Conservation (phyloP, 2,888 invertebrate genomes). For the Cyclophora punctaria region DNA sequence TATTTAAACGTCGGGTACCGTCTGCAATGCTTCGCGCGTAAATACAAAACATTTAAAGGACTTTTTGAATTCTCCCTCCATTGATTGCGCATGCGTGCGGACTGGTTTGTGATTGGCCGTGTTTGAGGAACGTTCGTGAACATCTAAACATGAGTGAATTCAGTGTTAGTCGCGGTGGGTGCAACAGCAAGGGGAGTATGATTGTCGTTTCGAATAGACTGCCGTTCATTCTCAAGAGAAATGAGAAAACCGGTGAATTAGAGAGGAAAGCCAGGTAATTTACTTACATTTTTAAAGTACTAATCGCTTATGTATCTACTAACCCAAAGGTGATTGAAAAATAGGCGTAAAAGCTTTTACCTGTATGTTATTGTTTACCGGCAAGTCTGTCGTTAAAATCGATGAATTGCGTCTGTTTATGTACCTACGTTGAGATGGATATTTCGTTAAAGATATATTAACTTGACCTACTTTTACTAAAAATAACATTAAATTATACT, state of each 20-base stretch:
- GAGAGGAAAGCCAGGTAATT: conserved; percentile 88
- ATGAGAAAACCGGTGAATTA: conserved; percentile 81
- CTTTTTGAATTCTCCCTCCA: conserved; percentile 50
- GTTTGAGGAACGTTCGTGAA: conserved; percentile 39
- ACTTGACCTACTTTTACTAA: too few relatives aligned
- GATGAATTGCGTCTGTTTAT: too few relatives aligned
- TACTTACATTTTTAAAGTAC: background rate
- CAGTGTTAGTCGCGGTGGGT: conserved; percentile 54
- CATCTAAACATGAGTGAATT: conserved; percentile 54
- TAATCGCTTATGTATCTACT: too few relatives aligned
- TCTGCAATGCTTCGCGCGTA: conserved; percentile 42
- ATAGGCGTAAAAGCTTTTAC: too few relatives aligned
- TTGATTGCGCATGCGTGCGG: conserved; percentile 55
- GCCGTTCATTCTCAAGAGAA: conserved; percentile 88
- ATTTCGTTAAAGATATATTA: too few relatives aligned
- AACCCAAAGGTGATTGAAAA: too few relatives aligned
- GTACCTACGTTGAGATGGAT: too few relatives aligned
- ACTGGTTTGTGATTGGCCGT: conserved; percentile 57
- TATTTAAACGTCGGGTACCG: conserved; percentile 40
- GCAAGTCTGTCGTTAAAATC: too few relatives aligned
- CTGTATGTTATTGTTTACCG: too few relatives aligned
- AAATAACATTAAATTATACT: too few relatives aligned
- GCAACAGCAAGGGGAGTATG: conserved; percentile 82
- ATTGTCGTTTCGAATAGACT: conserved; percentile 94
- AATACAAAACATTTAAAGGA: conserved; percentile 27